These are phyloP conservation scores for Romanogobio albipinnatus DNA, from an alignment of 2,113 vertebrate species.

Conservation along the genomic window DNA sequence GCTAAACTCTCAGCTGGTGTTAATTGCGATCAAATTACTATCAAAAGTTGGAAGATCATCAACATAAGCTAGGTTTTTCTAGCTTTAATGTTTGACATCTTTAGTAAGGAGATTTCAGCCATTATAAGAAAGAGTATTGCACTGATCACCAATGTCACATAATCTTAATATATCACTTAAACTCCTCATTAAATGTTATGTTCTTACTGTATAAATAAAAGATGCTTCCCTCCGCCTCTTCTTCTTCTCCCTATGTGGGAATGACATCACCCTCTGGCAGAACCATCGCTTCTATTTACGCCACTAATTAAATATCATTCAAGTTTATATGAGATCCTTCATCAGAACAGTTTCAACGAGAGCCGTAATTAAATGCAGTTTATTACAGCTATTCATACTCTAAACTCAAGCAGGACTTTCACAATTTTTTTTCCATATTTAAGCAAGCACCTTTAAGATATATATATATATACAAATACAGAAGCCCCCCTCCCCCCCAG, in stretches of 20 bases:
- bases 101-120: neutral
- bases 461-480: neutral
- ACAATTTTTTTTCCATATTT: neutral
- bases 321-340: slow-evolving; percentile 1
- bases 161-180: neutral
- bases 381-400: neutral
- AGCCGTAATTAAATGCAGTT: slow-evolving; percentile 9
- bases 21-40: slow-evolving; percentile 33
- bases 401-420: neutral
- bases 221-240: neutral
- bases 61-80: neutral
- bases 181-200: neutral
- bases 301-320: slow-evolving; percentile 24
- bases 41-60: neutral
- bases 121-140: neutral
- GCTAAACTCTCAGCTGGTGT: slow-evolving; percentile 34
- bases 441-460: neutral
- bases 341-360: slow-evolving; percentile 14
- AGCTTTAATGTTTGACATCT: neutral
- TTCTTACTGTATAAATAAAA: slow-evolving; percentile 15
- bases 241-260: slow-evolving; percentile 3
- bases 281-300: slow-evolving; percentile 34
- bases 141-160: neutral
- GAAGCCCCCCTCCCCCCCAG: neutral
- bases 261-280: slow-evolving; percentile 51